Base-by-base conservation (phyloP, 2,113 vertebrate genomes). In the Antigone vipio region DNA sequence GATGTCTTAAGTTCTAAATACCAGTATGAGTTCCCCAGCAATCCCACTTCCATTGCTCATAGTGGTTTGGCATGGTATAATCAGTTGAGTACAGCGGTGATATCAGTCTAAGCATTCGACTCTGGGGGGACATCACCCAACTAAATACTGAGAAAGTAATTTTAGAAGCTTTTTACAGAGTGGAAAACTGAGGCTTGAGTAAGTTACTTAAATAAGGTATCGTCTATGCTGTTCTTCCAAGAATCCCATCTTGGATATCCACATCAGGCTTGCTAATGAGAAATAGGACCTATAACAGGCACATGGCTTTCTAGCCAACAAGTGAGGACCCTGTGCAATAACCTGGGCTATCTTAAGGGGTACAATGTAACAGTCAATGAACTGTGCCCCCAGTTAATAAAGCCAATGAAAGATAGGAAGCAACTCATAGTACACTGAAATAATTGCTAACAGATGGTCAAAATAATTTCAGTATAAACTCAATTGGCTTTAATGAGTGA, bases 121-220 rank as follows among this genome's bases (percentile, higher is more conserved):
- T 62, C 0, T 16, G 6, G 1, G 10, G 10, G 6, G 32, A 50
- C 4, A 1, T 6, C 26, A 72, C 30, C 22, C 19, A 77, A 44
- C 12, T 63, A 58, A 88, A 38, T 30, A 16, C 14, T 38, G 23
- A 67, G 26, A 77, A 52, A 62, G 9, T 52, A 1, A 73, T 77
- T 85, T 77, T 63, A 63, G 34, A 63, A 81, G 14, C 3, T 23
- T 5, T 81, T 77, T 42, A 17, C 3, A 80, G 47, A 75, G 1
- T 47, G 13, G 32, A 19, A 63, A 63, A 5, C 15, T 45, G 18
- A 12, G 18, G 27, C 7, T 24, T 30, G 16, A 44, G 17, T 35
- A 56, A 52, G 3, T 42, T 55, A 12, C 5, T 75, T 69, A 45
- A 66, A 66, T 27, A 45, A 86, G 2, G 2, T 44, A 53, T 49